These are phyloP conservation scores for Saccostrea cuccullata DNA, from an alignment of 1,140 invertebrate genomes.

Conservation along the genomic window DNA sequence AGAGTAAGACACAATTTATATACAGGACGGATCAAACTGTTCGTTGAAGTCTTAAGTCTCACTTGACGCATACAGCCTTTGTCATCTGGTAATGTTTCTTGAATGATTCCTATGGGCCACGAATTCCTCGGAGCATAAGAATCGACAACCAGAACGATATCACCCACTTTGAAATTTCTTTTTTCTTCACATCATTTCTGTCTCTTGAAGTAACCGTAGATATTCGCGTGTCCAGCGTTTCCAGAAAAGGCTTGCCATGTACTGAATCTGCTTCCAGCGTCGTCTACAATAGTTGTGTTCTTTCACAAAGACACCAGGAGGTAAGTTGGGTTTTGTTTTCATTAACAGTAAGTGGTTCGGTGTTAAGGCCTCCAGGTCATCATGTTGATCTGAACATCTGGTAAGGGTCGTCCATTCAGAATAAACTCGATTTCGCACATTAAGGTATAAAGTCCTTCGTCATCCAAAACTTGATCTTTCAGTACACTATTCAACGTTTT, in stretches of 20 bases:
- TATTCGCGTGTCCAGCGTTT: conserved; percentile 60
- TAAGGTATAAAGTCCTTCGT: conserved; percentile 55
- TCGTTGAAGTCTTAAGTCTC: conserved; percentile 53
- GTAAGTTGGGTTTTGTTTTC: conserved; percentile 41
- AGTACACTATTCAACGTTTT: conserved; percentile 45
- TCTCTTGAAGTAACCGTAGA: conserved; percentile 53
- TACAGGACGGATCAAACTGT: conserved; percentile 39
- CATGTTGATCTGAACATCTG: conserved; percentile 1
- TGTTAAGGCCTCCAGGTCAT: conserved; percentile 49
- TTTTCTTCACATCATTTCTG: conserved; percentile 57
- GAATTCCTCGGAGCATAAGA: conserved; percentile 50
- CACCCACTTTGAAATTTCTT: conserved; percentile 57
- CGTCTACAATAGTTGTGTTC: conserved; percentile 45
- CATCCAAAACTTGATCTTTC: conserved; percentile 54
- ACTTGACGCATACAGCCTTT: conserved; percentile 56
- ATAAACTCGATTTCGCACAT: conserved; percentile 54
- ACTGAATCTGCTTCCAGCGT: conserved; percentile 57
- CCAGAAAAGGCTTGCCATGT: conserved; percentile 63
- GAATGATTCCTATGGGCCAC: conserved; percentile 53
- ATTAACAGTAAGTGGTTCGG: conserved; percentile 51
- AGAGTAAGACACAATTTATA: conserved; percentile 48
- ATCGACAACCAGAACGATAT: conserved; percentile 60
- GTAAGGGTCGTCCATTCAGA: conserved; percentile 50
- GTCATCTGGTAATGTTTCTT: conserved; percentile 34
- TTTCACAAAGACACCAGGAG: conserved; percentile 54